These are phyloP conservation scores for Thaleichthys pacificus DNA, from an alignment of 2,797 vertebrate genomes.

Conservation along the genomic window DNA sequence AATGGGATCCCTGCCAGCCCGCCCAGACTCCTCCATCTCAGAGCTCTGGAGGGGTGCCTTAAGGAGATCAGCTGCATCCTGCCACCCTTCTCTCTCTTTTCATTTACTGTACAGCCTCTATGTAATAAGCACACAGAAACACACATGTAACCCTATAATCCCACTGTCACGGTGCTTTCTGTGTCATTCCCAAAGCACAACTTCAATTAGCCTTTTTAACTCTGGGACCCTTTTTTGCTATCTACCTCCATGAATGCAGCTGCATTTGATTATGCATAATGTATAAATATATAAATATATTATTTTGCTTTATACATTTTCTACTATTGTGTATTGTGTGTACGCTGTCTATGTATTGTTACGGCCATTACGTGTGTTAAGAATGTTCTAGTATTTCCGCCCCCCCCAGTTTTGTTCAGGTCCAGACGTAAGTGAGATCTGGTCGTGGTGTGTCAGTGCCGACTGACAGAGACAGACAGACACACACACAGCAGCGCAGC, in stretches of 20 bases:
- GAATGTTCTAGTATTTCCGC: constrained; percentile 27
- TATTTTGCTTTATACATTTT: constrained; percentile 75
- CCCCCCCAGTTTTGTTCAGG: not conserved
- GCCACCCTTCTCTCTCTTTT: constrained; percentile 56
- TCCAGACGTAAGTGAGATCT: not conserved
- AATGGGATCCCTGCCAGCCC: constrained; percentile 47
- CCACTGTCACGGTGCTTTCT: not conserved
- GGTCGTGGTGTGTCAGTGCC: not conserved
- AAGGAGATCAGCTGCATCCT: constrained; percentile 67
- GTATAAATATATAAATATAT: constrained; percentile 71
- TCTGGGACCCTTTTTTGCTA: constrained; percentile 63
- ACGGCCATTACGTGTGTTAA: constrained; percentile 27
- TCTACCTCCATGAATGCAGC: constrained; percentile 73
- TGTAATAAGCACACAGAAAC: constrained; percentile 54
- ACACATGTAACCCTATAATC: constrained; percentile 44
- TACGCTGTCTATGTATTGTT: constrained; percentile 47
- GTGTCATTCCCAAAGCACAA: constrained; percentile 56
- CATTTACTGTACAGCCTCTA: constrained; percentile 58
- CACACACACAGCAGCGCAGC: no score
- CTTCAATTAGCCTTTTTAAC: constrained; percentile 63
- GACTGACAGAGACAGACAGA: not conserved
- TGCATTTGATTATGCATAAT: constrained; percentile 66
- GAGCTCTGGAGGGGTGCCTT: constrained; percentile 51
- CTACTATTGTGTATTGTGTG: constrained; percentile 61
- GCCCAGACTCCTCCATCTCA: constrained; percentile 45